Percentiles rank a stretch among this genome's conserved stretches.
phyloP scores from a whole-genome alignment of 1,140 invertebrate species.

The Euura saliciscinereae region DNA sequence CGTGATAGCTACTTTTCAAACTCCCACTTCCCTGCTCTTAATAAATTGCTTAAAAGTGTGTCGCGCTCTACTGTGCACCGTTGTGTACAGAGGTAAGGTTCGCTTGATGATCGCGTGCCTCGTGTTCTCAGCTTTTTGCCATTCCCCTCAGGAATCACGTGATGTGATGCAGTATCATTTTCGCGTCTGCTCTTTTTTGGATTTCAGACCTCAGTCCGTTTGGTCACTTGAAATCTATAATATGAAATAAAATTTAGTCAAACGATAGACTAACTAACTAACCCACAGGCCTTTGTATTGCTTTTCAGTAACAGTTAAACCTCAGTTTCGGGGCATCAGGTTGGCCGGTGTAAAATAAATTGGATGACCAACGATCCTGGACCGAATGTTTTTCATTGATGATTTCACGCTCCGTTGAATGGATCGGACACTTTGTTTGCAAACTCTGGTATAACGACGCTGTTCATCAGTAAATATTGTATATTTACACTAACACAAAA shows the following conservation, averaged over 20 bases:
- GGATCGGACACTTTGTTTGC: not conserved
- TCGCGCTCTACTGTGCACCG: not conserved
- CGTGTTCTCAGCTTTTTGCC: not conserved
- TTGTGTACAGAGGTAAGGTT: not conserved
- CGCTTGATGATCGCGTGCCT: not conserved
- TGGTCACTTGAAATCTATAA: not conserved
- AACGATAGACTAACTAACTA: not conserved
- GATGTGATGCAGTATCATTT: not conserved
- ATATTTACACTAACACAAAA: too few relatives aligned
- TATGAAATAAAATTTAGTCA: not conserved
- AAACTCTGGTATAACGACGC: not conserved
- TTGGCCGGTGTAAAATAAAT: not conserved
- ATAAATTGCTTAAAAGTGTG: conserved; percentile 2
- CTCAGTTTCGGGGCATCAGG: not conserved
- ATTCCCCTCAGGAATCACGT: not conserved
- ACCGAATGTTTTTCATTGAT: not conserved
- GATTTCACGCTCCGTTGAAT: not conserved
- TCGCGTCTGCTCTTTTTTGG: too few relatives aligned
- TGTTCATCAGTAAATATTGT: too few relatives aligned
- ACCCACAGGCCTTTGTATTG: too few relatives aligned
- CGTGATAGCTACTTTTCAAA: not conserved
- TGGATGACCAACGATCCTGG: not conserved
- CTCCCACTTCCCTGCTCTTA: not conserved
- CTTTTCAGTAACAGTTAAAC: not conserved
- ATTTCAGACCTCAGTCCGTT: not conserved